Evolutionary conservation across 2,797 vertebrate genomes (phyloP).

Genomic region (Pantherophis vulpinus): DNA sequence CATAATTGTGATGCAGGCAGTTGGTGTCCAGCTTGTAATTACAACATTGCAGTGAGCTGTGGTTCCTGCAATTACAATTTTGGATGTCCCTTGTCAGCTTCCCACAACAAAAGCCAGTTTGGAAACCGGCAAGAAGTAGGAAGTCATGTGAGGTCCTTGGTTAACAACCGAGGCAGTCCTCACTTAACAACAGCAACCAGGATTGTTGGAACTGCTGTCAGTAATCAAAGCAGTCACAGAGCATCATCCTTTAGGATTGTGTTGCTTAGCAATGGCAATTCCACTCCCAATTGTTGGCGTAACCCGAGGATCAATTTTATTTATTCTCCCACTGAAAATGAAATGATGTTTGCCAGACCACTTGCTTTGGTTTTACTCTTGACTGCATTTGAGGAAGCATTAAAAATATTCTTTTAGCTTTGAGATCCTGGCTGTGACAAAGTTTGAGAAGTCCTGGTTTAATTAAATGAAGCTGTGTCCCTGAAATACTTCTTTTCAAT

Average conservation of each 20-base stretch:
- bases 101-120: background rate
- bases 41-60: background rate
- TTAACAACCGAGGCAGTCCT: background rate
- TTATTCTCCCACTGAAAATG: background rate
- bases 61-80: background rate
- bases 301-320: background rate
- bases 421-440: slow-evolving; percentile 13
- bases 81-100: background rate
- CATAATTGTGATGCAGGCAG: background rate
- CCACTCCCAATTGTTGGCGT: background rate
- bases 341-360: background rate
- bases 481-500: slow-evolving; percentile 25
- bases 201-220: background rate
- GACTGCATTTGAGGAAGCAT: background rate
- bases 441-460: slow-evolving; percentile 24
- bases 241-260: background rate
- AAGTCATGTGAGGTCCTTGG: background rate
- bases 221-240: background rate
- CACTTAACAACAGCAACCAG: background rate
- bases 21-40: background rate
- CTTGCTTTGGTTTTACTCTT: background rate
- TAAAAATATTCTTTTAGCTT: background rate
- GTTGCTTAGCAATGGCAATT: background rate
- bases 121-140: background rate
- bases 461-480: slow-evolving; percentile 28